Base-by-base conservation (phyloP, 2,888 invertebrate species). In the Morpho achilles region DNA sequence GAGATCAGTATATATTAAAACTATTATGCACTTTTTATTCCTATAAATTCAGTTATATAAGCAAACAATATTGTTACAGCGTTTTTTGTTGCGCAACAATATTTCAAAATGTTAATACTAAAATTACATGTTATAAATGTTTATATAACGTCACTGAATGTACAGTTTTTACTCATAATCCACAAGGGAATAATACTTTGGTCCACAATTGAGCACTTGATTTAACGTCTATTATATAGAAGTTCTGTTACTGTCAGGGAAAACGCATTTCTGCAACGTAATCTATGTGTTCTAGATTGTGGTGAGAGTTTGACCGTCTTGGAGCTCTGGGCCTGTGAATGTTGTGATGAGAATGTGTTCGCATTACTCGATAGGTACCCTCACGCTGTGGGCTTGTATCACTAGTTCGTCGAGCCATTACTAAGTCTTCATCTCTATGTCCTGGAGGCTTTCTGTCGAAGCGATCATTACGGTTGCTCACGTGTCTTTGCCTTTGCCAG, bases 281-380 rank as follows among this genome's bases (percentile, higher is more conserved):
- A 70, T 92, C 90, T 75, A 92, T 92, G 76, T 93, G 92, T 68
- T 93, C 92, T 50, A 94, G 85, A 72, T 93, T 94, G 65, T 94
- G 93, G 62, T 94, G 93, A 0, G 93, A 93, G 75, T 90, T 92
- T 43, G 94, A 93, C 63, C 92, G 89, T 54, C 87, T 77, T n/a
- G 91, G 89, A 47, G 91, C 82, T 66, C 91, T 78, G 60, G 91
- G 76, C 74, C 91, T 76, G 70, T 92, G 91, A 0, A 94, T 82
- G 72, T 93, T 94, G 75, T 94, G 94, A 60, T 94, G 94, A 0
- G 93, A 93, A 60, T 93, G 92, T 0, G 94, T 93, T 53, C 92
- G 84, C 76, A 80, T 84, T 64, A 91, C 91, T 50, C 84, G 73
- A 71, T 88, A 87, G 0, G 84, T 73, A 42, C 86, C 88, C 62